Conservation (phyloP, 2,113 vertebrate species). For the Hirundichthys speculiger region DNA sequence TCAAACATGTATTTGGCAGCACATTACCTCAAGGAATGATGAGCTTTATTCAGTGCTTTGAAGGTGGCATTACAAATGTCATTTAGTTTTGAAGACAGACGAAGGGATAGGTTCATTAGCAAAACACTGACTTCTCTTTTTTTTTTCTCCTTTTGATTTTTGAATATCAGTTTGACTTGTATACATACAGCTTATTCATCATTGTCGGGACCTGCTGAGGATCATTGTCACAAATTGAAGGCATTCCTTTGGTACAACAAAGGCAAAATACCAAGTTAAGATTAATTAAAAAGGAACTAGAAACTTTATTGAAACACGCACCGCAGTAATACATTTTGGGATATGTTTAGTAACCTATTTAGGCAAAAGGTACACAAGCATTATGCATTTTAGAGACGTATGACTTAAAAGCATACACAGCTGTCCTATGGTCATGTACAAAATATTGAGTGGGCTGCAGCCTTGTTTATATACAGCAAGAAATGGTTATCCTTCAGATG, state of each 20-base stretch:
- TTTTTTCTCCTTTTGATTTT: conserved; percentile 27
- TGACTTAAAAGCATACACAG: conserved; percentile 83
- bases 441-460: conserved; percentile 85
- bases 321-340: conserved; percentile 91
- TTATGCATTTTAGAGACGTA: conserved; percentile 88
- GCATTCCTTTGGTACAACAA: conserved; percentile 77
- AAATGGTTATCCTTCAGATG: conserved; percentile 44
- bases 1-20: conserved; percentile 77
- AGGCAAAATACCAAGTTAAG: conserved; percentile 95
- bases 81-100: conserved; percentile 73
- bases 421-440: conserved; percentile 88
- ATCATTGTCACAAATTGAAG: conserved; percentile 67
- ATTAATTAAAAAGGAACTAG: conserved; percentile 92
- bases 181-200: conserved; percentile 69
- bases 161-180: conserved; percentile 56
- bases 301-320: conserved; percentile 97
- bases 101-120: conserved; percentile 59
- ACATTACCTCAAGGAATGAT: conserved; percentile 77
- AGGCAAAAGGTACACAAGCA: conserved; percentile 93
- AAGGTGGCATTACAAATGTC: conserved; percentile 69
- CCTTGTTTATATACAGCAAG: conserved; percentile 72
- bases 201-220: conserved; percentile 76
- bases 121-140: conserved; percentile 53
- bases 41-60: conserved; percentile 63
- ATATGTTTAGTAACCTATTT: conserved; percentile 96